Conservation (phyloP, 2,113 vertebrate genomes). For the Lutjanus erythropterus region DNA sequence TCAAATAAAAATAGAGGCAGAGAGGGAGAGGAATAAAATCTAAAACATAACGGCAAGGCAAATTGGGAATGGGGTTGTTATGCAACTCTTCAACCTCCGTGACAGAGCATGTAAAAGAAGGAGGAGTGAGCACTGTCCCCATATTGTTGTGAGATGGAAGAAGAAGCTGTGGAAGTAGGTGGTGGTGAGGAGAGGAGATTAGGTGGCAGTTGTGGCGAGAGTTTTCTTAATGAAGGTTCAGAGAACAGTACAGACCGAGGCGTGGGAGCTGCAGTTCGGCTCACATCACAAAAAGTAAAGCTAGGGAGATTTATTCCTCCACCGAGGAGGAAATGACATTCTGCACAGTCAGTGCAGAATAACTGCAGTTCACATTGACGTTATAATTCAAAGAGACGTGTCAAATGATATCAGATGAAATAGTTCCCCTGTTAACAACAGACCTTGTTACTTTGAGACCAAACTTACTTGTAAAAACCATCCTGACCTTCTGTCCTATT, state of each 20-base stretch:
- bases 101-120: conserved; percentile 37
- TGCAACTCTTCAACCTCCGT: conserved; percentile 23
- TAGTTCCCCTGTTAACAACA: background rate
- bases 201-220: conserved; percentile 55
- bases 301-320: conserved; percentile 48
- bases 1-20: conserved; percentile 40
- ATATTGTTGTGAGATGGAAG: conserved; percentile 44
- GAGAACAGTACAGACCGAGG: conserved; percentile 45
- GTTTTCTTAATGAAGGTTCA: conserved; percentile 69
- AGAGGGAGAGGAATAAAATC: conserved; percentile 11
- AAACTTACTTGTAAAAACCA: background rate
- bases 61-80: conserved; percentile 36
- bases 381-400: background rate
- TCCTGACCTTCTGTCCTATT: background rate
- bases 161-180: conserved; percentile 51
- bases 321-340: conserved; percentile 21
- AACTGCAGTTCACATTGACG: conserved; percentile 36
- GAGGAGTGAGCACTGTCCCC: conserved; percentile 24
- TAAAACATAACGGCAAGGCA: conserved; percentile 21
- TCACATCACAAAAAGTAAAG: conserved; percentile 38
- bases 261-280: conserved; percentile 51
- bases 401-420: conserved; percentile 18
- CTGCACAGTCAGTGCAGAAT: conserved; percentile 23
- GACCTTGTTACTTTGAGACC: background rate
- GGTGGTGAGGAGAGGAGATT: conserved; percentile 47